phyloP scores from a whole-genome alignment of 1,140 invertebrate species.

The Neodiprion pinetum region DNA sequence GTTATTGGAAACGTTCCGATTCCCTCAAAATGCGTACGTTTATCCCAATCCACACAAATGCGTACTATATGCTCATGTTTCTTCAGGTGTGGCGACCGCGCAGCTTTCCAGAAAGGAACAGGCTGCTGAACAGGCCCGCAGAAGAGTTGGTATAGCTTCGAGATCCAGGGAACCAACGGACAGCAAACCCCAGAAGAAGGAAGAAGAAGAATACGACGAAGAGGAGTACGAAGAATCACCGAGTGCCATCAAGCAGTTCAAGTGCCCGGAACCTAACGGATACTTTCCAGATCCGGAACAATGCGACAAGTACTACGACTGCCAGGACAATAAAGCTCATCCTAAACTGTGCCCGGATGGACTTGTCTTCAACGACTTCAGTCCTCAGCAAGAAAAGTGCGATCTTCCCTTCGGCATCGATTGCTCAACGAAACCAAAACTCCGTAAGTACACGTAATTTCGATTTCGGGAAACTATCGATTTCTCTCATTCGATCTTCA shows the following conservation, averaged over 20 bases:
- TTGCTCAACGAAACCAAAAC: conserved; percentile 76
- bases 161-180: neutral
- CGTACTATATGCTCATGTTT: no score
- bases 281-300: conserved; percentile 86
- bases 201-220: conserved; percentile 25
- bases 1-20: no score
- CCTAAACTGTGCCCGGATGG: conserved; percentile 88
- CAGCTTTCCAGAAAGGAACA: conserved; percentile 52
- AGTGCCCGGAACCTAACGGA: conserved; percentile 84
- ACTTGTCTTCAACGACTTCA: conserved; percentile 91
- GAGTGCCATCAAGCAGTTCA: conserved; percentile 54
- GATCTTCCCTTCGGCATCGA: conserved; percentile 88
- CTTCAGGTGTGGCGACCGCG: conserved; percentile 42
- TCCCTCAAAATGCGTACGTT: no score
- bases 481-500: no score
- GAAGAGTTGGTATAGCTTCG: conserved; percentile 27
- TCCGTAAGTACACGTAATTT: conserved; percentile 71
- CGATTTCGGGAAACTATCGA: no score
- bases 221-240: conserved; percentile 42
- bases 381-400: conserved; percentile 82
- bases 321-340: conserved; percentile 73
- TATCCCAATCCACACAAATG: no score
- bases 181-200: conserved; percentile 4
- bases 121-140: conserved; percentile 49
- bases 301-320: conserved; percentile 92